These are phyloP conservation scores for Axis porcinus DNA, from an alignment of 2,113 vertebrate genomes.

Conservation along the genomic window DNA sequence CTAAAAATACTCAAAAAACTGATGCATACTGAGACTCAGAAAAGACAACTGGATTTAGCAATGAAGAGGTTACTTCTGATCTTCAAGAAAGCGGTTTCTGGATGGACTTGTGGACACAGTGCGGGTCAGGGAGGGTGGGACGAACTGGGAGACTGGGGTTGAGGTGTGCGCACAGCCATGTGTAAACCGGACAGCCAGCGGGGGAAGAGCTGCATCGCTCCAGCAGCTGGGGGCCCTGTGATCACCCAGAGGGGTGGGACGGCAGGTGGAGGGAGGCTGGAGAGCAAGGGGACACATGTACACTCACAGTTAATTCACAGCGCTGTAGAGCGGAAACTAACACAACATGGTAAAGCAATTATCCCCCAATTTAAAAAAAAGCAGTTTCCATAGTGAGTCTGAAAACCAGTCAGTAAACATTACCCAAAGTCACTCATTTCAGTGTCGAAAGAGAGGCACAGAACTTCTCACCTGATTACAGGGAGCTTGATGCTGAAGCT, in stretches of 20 bases:
- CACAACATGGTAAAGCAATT: neutral
- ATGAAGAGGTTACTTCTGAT: neutral
- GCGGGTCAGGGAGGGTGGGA: neutral
- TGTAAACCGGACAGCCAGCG: neutral
- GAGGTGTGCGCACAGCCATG: neutral
- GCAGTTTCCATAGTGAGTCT: neutral
- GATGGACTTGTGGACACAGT: neutral
- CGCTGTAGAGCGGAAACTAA: neutral
- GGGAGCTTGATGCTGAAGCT: neutral
- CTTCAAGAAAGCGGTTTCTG: neutral
- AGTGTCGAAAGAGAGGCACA: neutral
- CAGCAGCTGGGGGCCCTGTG: neutral
- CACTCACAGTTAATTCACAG: neutral
- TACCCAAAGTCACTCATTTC: neutral
- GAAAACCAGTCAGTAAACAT: neutral
- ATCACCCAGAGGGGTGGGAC: neutral
- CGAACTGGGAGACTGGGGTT: neutral
- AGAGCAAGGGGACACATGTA: neutral
- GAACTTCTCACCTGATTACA: neutral
- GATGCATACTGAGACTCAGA: neutral
- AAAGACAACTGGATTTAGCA: neutral
- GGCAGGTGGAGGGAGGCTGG: neutral
- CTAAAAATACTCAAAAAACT: neutral
- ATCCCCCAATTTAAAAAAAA: neutral
- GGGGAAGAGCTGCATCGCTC: neutral